Base-by-base conservation (phyloP, 2,888 invertebrate genomes). In the Xanthia togata region DNA sequence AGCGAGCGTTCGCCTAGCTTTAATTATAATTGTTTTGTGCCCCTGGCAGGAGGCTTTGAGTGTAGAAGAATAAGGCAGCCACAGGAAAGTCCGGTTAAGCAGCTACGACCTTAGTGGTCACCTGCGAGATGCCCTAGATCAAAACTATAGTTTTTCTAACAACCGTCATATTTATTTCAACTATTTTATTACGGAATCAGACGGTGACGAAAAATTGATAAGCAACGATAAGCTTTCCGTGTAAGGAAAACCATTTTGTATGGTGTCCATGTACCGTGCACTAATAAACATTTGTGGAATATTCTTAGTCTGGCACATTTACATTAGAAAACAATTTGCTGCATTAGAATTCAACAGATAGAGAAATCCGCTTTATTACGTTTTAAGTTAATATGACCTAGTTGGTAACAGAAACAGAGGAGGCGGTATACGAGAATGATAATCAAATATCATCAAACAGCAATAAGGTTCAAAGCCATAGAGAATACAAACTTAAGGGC, bases 301-400 rank as follows among this genome's bases (percentile, higher is more conserved):
- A 68, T 63, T 57, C 44, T 76, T 31, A 73, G 57, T 26, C 35
- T 50, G n/a, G 8, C 31, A 65, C 17, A 84, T 84, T 83, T 71
- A 53, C 77, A 80, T 84, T 38, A 65, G 63, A 73, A 71, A 80
- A 68, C 68, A 62, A 76, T 71, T 69, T 71, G 41, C 67, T 57
- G 17, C 76, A 84, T 73, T 79, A 74, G 64, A 79, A 79, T 83
- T 82, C 75, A 57, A 76, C 55, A 73, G 55, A 73, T 76, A 80
- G 67, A 84, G 41, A 80, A 73, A 80, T 83, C 76, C 81, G 84
- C 81, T 70, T 67, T 55, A 71, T 69, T 59, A 70, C 38, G 62
- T 81, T 70, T 47, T 55, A 23, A 31, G n/a, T 55, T 71, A 38
- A 67, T 26, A 62, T 65, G 60, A 59, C 23, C 47, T 50, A 26